Base-by-base conservation (phyloP, 2,113 vertebrate genomes). In the Pygathrix nemaeus region DNA sequence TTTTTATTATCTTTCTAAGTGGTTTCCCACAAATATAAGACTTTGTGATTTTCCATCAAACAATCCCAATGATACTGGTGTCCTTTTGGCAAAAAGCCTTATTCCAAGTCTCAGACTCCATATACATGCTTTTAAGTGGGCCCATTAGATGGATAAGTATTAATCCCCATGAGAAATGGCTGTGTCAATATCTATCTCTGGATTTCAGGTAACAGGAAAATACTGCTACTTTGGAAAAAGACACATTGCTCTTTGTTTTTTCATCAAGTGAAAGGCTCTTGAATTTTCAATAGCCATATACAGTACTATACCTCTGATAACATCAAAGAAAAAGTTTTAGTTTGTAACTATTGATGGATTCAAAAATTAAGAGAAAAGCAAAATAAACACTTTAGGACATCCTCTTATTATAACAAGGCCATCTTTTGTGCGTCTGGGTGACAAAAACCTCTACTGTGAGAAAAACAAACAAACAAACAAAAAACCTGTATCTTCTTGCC, bases 1-100 rank as follows among this genome's bases (percentile, higher is more conserved):
- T 88, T 94, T 70, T 90, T 23, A 87, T 89, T 96, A 78, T 88
- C 76, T 96, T 91, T 95, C 80, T 90, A 94, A 95, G 92, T 87
- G 30, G 48, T 78, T 96, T 96, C 38, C 30, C 81, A 93, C 59
- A 90, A 90, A 85, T 55, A 78, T 23, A 70, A 70, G n/a, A 8
- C 40, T 48, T 45, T 88, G 30, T 35, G 20, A 92, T 94, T 97
- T 96, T 43, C 72, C 30, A 48, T 61, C 13, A 40, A 73, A 93
- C 25, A 88, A 61, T 10, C 38, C 25, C 6, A 17, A 2, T 30
- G 27, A 68, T 6, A 27, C 48, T 75, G 70, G 82, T 84, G 5
- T 75, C 50, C 48, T 93, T 96, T 72, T 97, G 30, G 64, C 35
- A 52, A 75, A 81, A 93, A 89, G 52, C 43, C 68, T 76, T 78